These are phyloP conservation scores for Gymnocypris eckloni DNA, from an alignment of 2,797 vertebrate species.

Conservation along the genomic window DNA sequence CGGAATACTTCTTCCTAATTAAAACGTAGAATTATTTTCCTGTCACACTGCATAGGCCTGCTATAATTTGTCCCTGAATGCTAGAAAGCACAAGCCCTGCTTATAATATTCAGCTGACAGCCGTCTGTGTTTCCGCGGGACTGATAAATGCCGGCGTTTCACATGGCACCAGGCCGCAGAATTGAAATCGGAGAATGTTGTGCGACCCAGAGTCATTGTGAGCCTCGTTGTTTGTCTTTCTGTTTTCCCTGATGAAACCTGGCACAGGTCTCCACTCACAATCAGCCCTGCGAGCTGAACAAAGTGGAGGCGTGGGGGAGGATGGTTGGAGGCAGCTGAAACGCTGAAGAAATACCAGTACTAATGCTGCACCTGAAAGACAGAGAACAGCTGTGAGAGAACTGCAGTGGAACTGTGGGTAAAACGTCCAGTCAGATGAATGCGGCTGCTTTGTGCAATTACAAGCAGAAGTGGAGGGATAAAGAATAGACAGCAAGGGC, in stretches of 20 bases:
- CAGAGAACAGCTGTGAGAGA: constrained; percentile 17
- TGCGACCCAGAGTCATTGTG: constrained; percentile 59
- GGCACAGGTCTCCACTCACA: constrained; percentile 39
- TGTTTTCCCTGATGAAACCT: constrained; percentile 31
- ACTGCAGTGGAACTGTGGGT: constrained; percentile 37
- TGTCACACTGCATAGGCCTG: constrained; percentile 19
- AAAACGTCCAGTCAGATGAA: constrained; percentile 48
- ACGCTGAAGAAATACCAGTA: neutral
- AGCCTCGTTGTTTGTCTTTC: constrained; percentile 24
- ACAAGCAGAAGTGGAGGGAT: constrained; percentile 51
- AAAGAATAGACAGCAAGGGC: constrained; percentile 39
- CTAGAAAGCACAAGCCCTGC: constrained; percentile 24
- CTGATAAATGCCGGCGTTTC: constrained; percentile 58
- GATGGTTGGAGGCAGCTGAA: constrained; percentile 22
- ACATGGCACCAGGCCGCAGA: constrained; percentile 51
- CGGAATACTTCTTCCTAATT: constrained; percentile 33
- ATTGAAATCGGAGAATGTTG: constrained; percentile 58
- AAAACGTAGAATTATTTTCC: constrained; percentile 26
- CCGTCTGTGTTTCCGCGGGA: constrained; percentile 6
- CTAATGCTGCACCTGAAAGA: constrained; percentile 19
- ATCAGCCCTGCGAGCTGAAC: constrained; percentile 15
- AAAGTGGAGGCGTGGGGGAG: constrained; percentile 5
- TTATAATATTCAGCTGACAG: constrained; percentile 8
- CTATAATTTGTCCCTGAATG: constrained; percentile 30
- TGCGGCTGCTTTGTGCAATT: constrained; percentile 51